Base-by-base conservation (phyloP, 2,888 invertebrate species). In the Drosophila aldrichi region DNA sequence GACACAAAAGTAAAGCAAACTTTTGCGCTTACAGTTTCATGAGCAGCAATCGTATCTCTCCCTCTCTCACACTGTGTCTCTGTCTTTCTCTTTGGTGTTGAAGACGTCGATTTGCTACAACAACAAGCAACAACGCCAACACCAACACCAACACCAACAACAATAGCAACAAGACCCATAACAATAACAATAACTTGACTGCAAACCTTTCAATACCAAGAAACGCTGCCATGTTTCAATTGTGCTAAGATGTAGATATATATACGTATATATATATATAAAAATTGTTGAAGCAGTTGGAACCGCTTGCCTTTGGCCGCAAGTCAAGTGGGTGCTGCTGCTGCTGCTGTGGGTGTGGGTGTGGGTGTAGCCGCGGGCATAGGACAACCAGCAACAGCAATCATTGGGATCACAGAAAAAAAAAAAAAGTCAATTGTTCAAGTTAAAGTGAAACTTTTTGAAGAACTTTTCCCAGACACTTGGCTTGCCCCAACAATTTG, bases 161-260 rank as follows among this genome's bases (percentile, higher is more conserved):
- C 72, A 71, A 68, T 65, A 69, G 57, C 75, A 78, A 72, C 72
- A 84, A 71, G 60, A 63, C 62, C 74, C 87, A 87, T 89, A 90
- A 88, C 86, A 90, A 88, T 88, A 90, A 86, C 87, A 90, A 88
- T 89, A 88, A 89, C 81, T 86, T 86, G 76, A 58, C 60, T 82
- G 86, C 90, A 83, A 90, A 89, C 87, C 87, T 87, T 87, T 87
- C 90, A 87, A 90, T 87, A 81, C 77, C 74, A 73, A 82, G 85
- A 64, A 81, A 64, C 72, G 75, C 84, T 74, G 74, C 82, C 82
- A 85, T 86, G 88, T 88, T 88, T 70, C 90, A 74, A 88, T 86
- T 89, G 85, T 81, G 65, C 75, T 57, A 29, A 38, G 54, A 54
- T 40, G 54, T 40, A 25, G 40, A 38, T 56, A 56, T 51, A 41